These are phyloP conservation scores for Alces alces DNA, from an alignment of 2,113 vertebrate genomes.

Conservation along the genomic window DNA sequence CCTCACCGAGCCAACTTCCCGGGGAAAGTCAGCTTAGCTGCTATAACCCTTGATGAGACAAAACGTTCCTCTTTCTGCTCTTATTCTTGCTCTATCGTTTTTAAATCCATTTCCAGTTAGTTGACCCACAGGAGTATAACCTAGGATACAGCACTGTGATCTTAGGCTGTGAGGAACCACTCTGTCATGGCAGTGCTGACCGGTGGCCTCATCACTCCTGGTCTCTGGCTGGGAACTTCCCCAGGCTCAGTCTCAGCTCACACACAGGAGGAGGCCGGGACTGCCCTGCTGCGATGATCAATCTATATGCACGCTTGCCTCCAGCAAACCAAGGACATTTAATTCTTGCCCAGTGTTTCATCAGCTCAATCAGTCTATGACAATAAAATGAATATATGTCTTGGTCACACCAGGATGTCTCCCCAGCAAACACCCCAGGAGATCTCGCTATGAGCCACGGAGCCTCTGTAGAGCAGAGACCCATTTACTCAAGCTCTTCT, in stretches of 20 bases:
- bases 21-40: neutral
- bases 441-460: neutral
- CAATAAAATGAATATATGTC: constrained; percentile 34
- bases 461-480: neutral
- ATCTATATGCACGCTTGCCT: neutral
- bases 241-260: neutral
- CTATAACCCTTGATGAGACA: neutral
- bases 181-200: neutral
- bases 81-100: neutral
- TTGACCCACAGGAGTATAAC: neutral
- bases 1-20: neutral
- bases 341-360: constrained; percentile 26
- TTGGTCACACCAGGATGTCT: neutral
- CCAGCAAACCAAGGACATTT: neutral
- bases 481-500: neutral
- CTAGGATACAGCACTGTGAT: neutral
- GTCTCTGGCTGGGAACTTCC: neutral
- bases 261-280: neutral
- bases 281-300: neutral
- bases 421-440: neutral
- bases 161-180: neutral
- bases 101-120: neutral
- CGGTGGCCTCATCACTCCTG: neutral
- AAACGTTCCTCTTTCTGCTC: neutral
- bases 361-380: neutral